Evolutionary conservation across 1,140 invertebrate genomes (phyloP), one percentile per base, ranked within the genome.

Genomic region (Conopomorpha cramerella): DNA sequence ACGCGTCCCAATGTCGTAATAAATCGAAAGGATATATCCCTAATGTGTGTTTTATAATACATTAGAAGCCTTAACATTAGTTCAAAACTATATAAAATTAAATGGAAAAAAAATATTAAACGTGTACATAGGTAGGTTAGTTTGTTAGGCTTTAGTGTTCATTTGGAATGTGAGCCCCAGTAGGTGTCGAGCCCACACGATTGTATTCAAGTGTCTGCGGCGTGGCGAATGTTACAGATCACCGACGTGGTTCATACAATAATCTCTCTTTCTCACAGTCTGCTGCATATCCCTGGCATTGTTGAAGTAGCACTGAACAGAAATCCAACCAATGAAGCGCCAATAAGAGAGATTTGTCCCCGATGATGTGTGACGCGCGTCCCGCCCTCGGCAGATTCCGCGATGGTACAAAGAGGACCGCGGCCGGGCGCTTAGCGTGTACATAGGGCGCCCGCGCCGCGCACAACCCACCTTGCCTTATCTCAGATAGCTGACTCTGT

Each of bases 41-140:
- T 44, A 49, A 56, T 66, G 62, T 65, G 57, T 55, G 54, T 68
- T 55, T 59, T 51, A 49, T 49, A 39, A 55, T 55, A 64, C 55
- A 45, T 53, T 49, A n/a, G 62, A 71, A 74, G 70, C 67, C 67
- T 74, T 74, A 74, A 67, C 64, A 61, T 56, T 74, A 74, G 70
- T 74, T 71, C 70, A 74, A 74, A 74, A 68, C 63, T 71, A 70
- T 61, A 63, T 60, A 46, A 62, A 61, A 55, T 45, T 51, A 52
- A 46, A 49, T n/a, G 55, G 57, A 55, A 54, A 51, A 45, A 42
- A 50, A 53, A 65, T 67, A 60, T 66, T 68, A 73, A 49, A 64
- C 49, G 48, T 59, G 49, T 43, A 47, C 47, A 59, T 68, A 70
- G 65, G 55, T n/a, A n/a, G n/a, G 46, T 59, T 63, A 65, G 56